Evolutionary conservation across 2,113 vertebrate genomes (phyloP), one percentile per base, ranked within the genome.

Genomic region (Pholis gunnellus): DNA sequence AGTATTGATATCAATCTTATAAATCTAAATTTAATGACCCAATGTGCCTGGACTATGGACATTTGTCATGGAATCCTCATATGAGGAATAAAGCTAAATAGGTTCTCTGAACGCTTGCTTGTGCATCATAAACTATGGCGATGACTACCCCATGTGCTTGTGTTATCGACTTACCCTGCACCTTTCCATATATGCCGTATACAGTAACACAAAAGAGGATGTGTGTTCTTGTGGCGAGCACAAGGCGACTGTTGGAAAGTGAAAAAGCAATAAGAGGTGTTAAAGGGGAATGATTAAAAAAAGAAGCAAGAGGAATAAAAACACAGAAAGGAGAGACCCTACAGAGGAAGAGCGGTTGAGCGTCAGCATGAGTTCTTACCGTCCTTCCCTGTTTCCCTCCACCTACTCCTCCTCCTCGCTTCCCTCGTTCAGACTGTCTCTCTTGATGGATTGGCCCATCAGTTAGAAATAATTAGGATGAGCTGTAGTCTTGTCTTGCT

Each of bases 391-490:
- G 72, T 80, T 82, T 57, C 64, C 52, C 56, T 50, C 38, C 72
- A 2, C 34, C 44, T 42, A 72, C 70, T 38, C 67, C 64, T 46
- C 75, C 50, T 75, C 73, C 80, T 46, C 59, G 66, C 57, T 65
- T 18, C 44, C 70, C 72, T 84, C 77, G 79, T 77, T 89, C 25
- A 64, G 66, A 60, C 86, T 78, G 83, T 70, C 85, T 86, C 67
- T 76, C 44, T 85, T 94, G 94, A 95, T 94, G 94, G 93, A 95
- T 95, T 90, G 88, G 87, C 88, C 91, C 91, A 94, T 95, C 94
- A 93, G 91, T 92, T 90, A 72, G 87, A 94, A 93, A 94, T 95
- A 94, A 95, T 95, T 93, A 94, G 90, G 91, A 92, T 90, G 91
- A 93, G 90, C 90, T 86, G 79, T 77, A 93, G 81, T 89, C 90